These are phyloP conservation scores for Porites divaricata DNA, from an alignment of 92 coral and sea anemone species.

Conservation along the genomic window DNA sequence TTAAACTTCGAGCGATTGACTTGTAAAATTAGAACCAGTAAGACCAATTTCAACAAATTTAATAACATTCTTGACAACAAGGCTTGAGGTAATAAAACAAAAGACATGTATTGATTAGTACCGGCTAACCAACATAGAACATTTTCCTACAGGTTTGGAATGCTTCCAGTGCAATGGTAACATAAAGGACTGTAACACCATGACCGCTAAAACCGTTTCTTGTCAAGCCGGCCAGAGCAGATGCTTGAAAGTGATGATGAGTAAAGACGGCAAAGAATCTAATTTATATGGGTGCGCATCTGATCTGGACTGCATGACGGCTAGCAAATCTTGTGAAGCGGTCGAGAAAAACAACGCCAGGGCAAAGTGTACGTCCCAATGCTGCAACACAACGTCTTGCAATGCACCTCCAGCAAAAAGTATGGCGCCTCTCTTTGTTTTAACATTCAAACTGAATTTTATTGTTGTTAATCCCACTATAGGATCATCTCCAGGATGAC, in stretches of 20 bases:
- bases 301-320: not conserved
- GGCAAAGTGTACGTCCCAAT: not conserved
- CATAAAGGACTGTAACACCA: not conserved
- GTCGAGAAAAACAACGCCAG: not conserved
- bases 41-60: too few relatives aligned
- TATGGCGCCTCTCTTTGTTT: not conserved
- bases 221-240: not conserved
- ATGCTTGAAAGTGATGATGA: not conserved
- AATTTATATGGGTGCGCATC: slow-evolving; percentile 12
- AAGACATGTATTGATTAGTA: too few relatives aligned
- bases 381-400: not conserved
- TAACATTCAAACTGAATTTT: not conserved
- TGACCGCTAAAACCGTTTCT: not conserved
- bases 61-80: too few relatives aligned
- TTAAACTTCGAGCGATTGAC: too few relatives aligned
- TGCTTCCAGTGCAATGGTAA: slow-evolving; percentile 8
- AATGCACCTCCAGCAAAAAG: not conserved
- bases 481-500: too few relatives aligned
- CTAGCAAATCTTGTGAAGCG: not conserved
- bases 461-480: too few relatives aligned
- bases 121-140: too few relatives aligned
- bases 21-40: too few relatives aligned
- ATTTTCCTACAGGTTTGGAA: not conserved
- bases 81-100: too few relatives aligned
- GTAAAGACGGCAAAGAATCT: not conserved